These are phyloP conservation scores for Micronycteris hirsuta DNA, from an alignment of 2,113 vertebrate genomes.

Conservation along the genomic window DNA sequence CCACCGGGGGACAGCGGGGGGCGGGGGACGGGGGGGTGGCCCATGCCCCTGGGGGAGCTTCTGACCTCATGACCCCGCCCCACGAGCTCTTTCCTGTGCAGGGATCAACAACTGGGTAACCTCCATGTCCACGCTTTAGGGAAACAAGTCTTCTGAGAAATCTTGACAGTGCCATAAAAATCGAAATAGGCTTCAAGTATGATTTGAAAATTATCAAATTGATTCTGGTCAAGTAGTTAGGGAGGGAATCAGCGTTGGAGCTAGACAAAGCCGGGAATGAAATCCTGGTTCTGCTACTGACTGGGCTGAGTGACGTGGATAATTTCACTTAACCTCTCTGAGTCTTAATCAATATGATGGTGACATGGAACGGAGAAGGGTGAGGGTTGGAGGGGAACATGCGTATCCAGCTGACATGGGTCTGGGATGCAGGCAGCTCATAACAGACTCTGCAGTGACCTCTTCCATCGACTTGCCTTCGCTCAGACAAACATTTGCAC, in stretches of 20 bases:
- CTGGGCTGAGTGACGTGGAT: not conserved
- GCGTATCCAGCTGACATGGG: rapidly evolving
- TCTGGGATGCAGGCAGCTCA: not conserved
- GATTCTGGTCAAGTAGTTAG: not conserved
- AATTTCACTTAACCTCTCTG: not conserved
- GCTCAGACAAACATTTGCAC: not conserved
- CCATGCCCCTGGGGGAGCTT: no score
- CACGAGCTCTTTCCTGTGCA: rapidly evolving
- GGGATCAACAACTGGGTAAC: no score
- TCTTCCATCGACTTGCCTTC: not conserved
- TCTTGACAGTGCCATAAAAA: not conserved
- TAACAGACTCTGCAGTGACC: not conserved
- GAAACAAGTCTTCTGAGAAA: not conserved
- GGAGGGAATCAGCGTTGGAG: not conserved
- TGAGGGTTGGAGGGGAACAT: not conserved
- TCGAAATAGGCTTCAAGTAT: not conserved
- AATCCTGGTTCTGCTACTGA: not conserved
- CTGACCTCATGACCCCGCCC: no score
- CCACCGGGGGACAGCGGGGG: no score
- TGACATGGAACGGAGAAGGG: not conserved
- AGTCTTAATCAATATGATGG: not conserved
- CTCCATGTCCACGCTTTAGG: no score
- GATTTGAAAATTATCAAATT: not conserved
- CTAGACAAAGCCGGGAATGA: not conserved
- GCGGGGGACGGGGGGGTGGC: not conserved